Conservation (phyloP, 2,888 invertebrate species). For the Heterodera filipjevi region DNA sequence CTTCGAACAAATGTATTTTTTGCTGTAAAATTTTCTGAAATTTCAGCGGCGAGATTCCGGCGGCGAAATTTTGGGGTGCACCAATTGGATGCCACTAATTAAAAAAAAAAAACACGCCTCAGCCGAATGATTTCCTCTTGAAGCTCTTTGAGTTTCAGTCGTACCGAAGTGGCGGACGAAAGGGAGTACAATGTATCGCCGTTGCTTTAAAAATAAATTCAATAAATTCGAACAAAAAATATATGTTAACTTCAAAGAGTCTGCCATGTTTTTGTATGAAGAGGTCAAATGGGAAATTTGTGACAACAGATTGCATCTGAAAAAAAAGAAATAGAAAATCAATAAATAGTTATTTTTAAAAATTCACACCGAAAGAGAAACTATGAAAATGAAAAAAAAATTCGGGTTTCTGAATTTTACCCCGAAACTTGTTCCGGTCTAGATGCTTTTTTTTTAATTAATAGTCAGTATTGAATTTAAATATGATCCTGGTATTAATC, state of each 20-base stretch:
- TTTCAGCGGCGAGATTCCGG: too few relatives aligned
- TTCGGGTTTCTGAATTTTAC: neutral
- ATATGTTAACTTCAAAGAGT: conserved; percentile 55
- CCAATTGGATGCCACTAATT: too few relatives aligned
- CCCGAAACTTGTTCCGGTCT: too few relatives aligned
- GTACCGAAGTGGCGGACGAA: conserved; percentile 75
- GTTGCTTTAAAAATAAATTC: conserved; percentile 69
- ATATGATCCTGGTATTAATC: too few relatives aligned
- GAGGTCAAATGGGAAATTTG: conserved; percentile 73
- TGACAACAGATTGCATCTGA: conserved; percentile 74
- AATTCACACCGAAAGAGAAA: neutral
- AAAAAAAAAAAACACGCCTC: too few relatives aligned
- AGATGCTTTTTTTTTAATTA: too few relatives aligned
- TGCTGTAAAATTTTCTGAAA: too few relatives aligned
- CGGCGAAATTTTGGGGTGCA: too few relatives aligned
- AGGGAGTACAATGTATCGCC: conserved; percentile 89
- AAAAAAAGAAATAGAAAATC: neutral
- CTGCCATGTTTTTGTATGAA: conserved; percentile 73
- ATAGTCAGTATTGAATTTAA: too few relatives aligned
- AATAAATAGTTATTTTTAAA: neutral
- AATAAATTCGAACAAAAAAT: neutral
- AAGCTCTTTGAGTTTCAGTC: neutral
- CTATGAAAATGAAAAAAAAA: neutral
- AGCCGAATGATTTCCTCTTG: conserved; percentile 76
- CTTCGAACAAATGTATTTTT: too few relatives aligned